Base-by-base conservation (phyloP, 2,113 vertebrate species). In the Fregetta grallaria region DNA sequence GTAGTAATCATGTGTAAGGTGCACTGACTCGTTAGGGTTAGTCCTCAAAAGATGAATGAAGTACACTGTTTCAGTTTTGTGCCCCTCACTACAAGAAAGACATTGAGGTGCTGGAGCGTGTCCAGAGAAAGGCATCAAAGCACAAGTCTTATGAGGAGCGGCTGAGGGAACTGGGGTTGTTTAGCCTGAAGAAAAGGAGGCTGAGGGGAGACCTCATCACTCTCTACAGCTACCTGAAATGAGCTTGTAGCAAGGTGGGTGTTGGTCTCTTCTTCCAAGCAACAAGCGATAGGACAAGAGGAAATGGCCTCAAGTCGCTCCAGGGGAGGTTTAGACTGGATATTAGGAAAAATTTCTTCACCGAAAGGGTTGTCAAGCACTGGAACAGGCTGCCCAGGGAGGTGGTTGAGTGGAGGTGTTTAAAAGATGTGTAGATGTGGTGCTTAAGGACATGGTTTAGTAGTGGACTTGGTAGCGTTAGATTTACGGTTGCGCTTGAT, bases 401-500 rank as follows among this genome's bases (percentile, higher is more conserved):
- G 26, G 5, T 19, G 40, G 3, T 58, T 12, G 53, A 63, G 26
- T 71, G 40, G 12, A 50, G 45, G 36, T 21, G 13, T 56, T 55
- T 25, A 7, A 62, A 61, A 81, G 9, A 30, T 3, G 0, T 11
- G 44, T 19, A 56, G 5, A 1, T 3, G 11, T 42, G 40, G 16
- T 13, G 6, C 8, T 0, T 49, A 50, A 47, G 83, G 30, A 52
- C 26, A 36, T 5, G 22, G 29, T 45, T 27, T 53, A 83, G 14
- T 15, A 55, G 72, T 38, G 72, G 49, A 15, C 38, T 42, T 78
- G 44, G 32, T 18, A 45, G 17, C 45, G 50, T 19, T 3, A 0
- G 15, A 7, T 13, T 6, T 1, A 45, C 1, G 2, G 5, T 1
- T 40, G 45, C 45, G 38, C 47, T 23, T 0, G 0, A 15, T 42